These are phyloP conservation scores for Muraenolepis orangiensis DNA, from an alignment of 2,797 vertebrate species.

Conservation along the genomic window DNA sequence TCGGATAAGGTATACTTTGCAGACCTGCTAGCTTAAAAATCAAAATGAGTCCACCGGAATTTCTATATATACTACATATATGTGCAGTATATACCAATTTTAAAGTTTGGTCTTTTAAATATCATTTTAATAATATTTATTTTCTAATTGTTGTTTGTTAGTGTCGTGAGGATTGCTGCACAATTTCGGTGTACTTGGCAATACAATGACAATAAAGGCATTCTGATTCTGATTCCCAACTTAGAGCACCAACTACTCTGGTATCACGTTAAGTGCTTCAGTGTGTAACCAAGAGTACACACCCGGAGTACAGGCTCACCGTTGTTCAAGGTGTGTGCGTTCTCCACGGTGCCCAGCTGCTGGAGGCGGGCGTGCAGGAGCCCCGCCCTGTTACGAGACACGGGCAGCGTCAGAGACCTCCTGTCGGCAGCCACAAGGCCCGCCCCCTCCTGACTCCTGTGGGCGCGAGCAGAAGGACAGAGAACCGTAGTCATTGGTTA, in stretches of 20 bases:
- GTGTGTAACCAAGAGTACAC: not conserved
- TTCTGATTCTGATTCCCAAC: no score
- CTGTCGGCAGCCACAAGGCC: slow-evolving; percentile 88
- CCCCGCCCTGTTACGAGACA: slow-evolving; percentile 97
- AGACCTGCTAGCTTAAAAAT: not conserved
- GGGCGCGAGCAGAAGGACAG: slow-evolving; percentile 76
- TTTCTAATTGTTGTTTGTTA: no score
- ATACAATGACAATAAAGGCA: no score
- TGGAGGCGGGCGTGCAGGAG: slow-evolving; percentile 94
- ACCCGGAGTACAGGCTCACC: slow-evolving; percentile 72
- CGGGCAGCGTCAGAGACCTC: slow-evolving; percentile 97
- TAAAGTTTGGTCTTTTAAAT: no score
- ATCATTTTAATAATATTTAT: no score
- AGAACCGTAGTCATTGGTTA: slow-evolving; percentile 51
- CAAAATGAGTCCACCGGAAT: no score
- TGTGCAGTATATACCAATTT: no score
- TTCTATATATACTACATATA: no score
- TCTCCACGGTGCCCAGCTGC: slow-evolving; percentile 93
- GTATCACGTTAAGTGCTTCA: not conserved
- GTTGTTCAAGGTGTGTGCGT: slow-evolving; percentile 94
- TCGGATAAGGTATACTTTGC: not conserved
- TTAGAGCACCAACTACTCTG: not conserved
- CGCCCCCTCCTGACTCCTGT: slow-evolving; percentile 92
- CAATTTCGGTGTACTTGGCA: no score
- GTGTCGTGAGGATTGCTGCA: no score